Evolutionary conservation across 2,888 invertebrate genomes (phyloP), one percentile per base, ranked within the genome.

Genomic region (Drosophila atroscutellata): DNA sequence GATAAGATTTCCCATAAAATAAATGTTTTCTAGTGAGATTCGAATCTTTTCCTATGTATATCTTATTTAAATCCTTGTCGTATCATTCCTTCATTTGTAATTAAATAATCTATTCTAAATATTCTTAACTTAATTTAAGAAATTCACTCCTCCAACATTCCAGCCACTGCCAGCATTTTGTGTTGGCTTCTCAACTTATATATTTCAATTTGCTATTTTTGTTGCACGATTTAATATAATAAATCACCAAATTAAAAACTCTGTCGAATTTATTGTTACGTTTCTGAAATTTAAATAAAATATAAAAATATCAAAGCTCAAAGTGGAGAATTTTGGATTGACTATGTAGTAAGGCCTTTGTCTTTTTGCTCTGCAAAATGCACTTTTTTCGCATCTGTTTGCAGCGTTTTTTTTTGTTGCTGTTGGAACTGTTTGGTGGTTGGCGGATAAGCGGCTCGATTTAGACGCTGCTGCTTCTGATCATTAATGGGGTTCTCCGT

Each of bases 391-490:
- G 24, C 49, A 36, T 6, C 39, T 13, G 11, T 8, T n/a, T 37
- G 39, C 15, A 13, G 36, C 37, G 2, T 5, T 24, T 4, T 50
- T 20, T 11, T 36, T n/a, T 15, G 24, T 24, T 32, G n/a, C n/a
- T 8, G 26, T 5, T 56, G 54, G 55, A 75, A 72, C 34, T 75
- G 72, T 0, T 20, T 32, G 28, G 64, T 64, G 0, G 61, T 61
- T 2, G 83, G 83, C 6, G 82, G 70, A 39, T 55, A 63, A 6
- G 87, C 67, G 1, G 87, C 82, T 1, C 59, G 72, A 9, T 58
- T 49, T 9, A 83, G 54, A 1, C 72, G 81, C 36, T 66, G 47
- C 51, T 76, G 69, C 13, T 55, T 83, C 1, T 57, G 32, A 1
- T 24, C 55, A 0, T 26, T 18, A 1, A 11, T 26, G 0, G 50